phyloP scores from a whole-genome alignment of 2,797 vertebrate species.

The Leontocebus nigricollis region DNA sequence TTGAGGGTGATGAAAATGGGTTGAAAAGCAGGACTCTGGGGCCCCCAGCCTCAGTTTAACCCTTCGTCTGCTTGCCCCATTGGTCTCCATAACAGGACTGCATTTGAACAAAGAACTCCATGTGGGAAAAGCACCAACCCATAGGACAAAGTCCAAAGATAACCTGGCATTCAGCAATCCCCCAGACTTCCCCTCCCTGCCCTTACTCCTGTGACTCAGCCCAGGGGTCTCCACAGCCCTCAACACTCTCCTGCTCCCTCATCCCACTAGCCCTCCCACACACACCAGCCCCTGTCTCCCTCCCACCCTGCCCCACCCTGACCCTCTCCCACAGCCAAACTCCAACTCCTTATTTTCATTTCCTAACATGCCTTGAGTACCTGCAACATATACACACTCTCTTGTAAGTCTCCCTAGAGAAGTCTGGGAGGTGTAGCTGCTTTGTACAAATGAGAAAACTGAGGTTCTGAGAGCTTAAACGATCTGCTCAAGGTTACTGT shows the following conservation, averaged over 20 bases:
- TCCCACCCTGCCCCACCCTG: accelerated
- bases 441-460: slow-evolving; percentile 1
- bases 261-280: accelerated
- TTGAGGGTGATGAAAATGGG: background rate
- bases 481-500: background rate
- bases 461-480: background rate
- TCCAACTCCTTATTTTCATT: background rate
- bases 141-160: background rate
- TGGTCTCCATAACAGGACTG: background rate
- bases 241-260: background rate
- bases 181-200: background rate
- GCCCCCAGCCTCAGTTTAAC: background rate
- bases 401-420: background rate
- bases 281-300: background rate
- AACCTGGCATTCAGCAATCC: background rate
- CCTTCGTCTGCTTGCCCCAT: background rate
- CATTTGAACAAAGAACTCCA: slow-evolving; percentile 8
- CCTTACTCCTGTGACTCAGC: background rate
- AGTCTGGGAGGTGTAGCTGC: background rate
- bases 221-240: too few species aligned
- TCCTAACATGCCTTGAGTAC: background rate
- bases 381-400: background rate
- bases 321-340: background rate
- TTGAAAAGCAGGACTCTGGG: background rate
- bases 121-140: slow-evolving; percentile 16